These are phyloP conservation scores for Stigmatopora nigra DNA, from an alignment of 2,113 vertebrate species.

Conservation along the genomic window DNA sequence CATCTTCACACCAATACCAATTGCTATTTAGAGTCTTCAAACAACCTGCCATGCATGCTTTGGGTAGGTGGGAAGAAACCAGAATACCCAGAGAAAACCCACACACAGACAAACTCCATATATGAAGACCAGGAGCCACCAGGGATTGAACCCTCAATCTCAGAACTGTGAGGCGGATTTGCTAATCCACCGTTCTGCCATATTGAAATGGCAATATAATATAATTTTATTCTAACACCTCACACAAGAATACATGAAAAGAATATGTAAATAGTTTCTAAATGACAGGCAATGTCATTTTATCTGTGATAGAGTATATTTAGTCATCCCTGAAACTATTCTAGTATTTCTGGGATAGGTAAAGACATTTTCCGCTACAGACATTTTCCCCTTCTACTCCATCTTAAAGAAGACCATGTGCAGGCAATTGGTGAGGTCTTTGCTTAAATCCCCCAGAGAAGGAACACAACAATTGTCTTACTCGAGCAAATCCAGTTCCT, in stretches of 20 bases:
- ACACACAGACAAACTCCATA: too few relatives aligned
- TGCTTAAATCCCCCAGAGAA: conserved; percentile 27
- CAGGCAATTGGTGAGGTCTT: conserved; percentile 20
- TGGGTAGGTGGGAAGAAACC: too few relatives aligned
- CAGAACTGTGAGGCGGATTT: too few relatives aligned
- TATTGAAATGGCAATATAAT: too few relatives aligned
- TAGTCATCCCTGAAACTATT: conserved; percentile 18
- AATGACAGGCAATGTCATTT: neutral
- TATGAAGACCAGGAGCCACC: too few relatives aligned
- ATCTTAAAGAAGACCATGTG: conserved; percentile 10
- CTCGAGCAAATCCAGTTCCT: neutral
- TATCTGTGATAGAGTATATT: conserved; percentile 11
- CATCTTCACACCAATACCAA: too few relatives aligned
- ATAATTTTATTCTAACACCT: neutral
- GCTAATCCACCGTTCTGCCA: too few relatives aligned
- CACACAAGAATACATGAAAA: neutral
- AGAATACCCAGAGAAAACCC: too few relatives aligned
- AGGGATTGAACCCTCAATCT: too few relatives aligned
- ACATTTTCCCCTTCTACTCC: conserved; percentile 7
- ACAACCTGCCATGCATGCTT: too few relatives aligned
- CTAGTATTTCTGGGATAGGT: conserved; percentile 8
- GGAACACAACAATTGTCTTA: conserved; percentile 11
- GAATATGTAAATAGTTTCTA: neutral
- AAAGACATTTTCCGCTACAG: conserved; percentile 27
- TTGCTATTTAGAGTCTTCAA: too few relatives aligned